These are phyloP conservation scores for Muntiacus muntjak DNA, from an alignment of 2,113 vertebrate genomes.

Conservation along the genomic window DNA sequence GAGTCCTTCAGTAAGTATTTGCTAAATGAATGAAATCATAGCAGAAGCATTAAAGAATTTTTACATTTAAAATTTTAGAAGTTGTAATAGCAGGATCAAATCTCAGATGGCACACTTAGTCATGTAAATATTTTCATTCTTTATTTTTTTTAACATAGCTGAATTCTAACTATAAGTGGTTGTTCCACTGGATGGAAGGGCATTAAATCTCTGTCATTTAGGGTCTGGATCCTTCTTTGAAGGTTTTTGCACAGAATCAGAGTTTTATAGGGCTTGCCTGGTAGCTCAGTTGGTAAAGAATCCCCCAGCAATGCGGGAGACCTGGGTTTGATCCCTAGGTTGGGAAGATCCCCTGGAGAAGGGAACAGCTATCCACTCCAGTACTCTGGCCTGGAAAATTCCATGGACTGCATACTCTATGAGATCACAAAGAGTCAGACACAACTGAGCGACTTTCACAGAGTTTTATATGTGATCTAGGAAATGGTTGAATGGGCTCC, in stretches of 20 bases:
- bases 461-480: neutral
- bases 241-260: neutral
- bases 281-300: neutral
- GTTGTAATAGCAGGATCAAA: neutral
- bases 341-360: neutral
- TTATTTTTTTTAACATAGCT: neutral
- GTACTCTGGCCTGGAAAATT: neutral
- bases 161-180: neutral
- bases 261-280: neutral
- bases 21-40: neutral
- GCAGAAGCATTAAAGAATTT: neutral
- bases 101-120: neutral
- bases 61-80: neutral
- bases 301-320: neutral
- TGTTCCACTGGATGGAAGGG: neutral
- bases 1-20: neutral
- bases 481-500: neutral
- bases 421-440: rapidly evolving
- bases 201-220: neutral
- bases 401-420: neutral
- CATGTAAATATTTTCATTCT: neutral
- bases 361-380: neutral
- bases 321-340: neutral
- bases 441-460: neutral
- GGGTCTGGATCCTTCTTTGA: neutral